Base-by-base conservation (phyloP, 37 sponge, comb jelly and placozoan genomes). In the Axinella damicornis region DNA sequence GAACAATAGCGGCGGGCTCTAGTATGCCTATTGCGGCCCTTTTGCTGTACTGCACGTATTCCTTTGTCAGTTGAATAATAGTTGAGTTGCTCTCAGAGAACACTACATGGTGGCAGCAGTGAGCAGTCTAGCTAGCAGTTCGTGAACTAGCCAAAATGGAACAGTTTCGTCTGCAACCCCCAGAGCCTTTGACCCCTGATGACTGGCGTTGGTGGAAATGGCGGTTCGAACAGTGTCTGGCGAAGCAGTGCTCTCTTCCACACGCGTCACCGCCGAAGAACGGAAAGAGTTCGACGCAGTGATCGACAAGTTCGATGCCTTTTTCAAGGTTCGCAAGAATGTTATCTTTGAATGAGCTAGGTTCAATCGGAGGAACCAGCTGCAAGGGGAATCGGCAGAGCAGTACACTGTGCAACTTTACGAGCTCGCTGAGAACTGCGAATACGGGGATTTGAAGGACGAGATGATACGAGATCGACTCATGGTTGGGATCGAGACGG, bases 21-120 rank as follows among this genome's bases (percentile, higher is more conserved):
- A n/a, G n/a, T n/a, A n/a, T n/a, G n/a, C n/a, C n/a, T n/a, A n/a
- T n/a, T n/a, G n/a, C n/a, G n/a, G n/a, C n/a, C n/a, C n/a, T n/a
- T n/a, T n/a, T n/a, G n/a, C n/a, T n/a, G n/a, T n/a, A n/a, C n/a
- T n/a, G n/a, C n/a, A n/a, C n/a, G n/a, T n/a, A n/a, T n/a, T n/a
- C n/a, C n/a, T n/a, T n/a, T n/a, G n/a, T n/a, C n/a, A n/a, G n/a
- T n/a, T n/a, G n/a, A n/a, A n/a, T n/a, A n/a, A n/a, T n/a, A n/a
- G n/a, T n/a, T n/a, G n/a, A n/a, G n/a, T n/a, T n/a, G n/a, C n/a
- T n/a, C n/a, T n/a, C n/a, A n/a, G n/a, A n/a, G n/a, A 64, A 64
- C n/a, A 21, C 68, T 82, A 82, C 82, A 82, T 71, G 82, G 82
- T 82, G 82, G 58, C 82, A 71, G 82, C 58, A 60, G 71, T 57